Evolutionary conservation across 2,888 invertebrate species (phyloP).

Genomic region (Cephalotes varians): DNA sequence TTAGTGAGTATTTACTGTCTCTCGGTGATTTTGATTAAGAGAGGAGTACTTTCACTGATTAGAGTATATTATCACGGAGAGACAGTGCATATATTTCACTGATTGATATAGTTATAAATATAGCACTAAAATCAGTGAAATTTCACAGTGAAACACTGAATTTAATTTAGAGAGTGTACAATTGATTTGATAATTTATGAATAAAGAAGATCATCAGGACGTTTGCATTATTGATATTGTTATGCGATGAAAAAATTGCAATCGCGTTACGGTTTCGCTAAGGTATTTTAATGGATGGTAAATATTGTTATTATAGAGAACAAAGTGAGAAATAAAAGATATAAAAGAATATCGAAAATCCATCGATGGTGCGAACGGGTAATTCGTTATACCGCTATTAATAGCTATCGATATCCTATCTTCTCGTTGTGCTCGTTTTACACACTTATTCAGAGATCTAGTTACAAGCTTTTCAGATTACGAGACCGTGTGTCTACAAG

Average conservation of each 20-base stretch:
- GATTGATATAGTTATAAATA: no score
- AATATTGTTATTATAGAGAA: slow-evolving; percentile 25
- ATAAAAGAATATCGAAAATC: slow-evolving; percentile 55
- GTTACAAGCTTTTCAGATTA: slow-evolving; percentile 37
- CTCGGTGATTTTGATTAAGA: no score
- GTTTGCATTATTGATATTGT: not conserved
- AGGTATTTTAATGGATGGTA: slow-evolving; percentile 8
- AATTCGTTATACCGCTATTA: slow-evolving; percentile 52
- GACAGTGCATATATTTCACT: no score
- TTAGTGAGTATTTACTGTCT: no score
- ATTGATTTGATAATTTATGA: not conserved
- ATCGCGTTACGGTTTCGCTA: slow-evolving; percentile 19
- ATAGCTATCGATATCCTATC: slow-evolving; percentile 48
- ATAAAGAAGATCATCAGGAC: not conserved
- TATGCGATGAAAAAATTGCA: not conserved
- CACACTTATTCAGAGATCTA: slow-evolving; percentile 45
- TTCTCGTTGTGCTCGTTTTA: slow-evolving; percentile 49
- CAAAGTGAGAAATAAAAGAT: slow-evolving; percentile 32
- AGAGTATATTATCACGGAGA: no score
- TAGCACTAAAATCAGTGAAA: no score
- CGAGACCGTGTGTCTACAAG: not conserved
- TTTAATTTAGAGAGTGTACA: no score
- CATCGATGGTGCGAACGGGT: slow-evolving; percentile 42
- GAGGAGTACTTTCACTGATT: no score
- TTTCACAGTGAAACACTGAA: no score